Conservation (phyloP, 1,140 invertebrate genomes). For the Ladona fulva region DNA sequence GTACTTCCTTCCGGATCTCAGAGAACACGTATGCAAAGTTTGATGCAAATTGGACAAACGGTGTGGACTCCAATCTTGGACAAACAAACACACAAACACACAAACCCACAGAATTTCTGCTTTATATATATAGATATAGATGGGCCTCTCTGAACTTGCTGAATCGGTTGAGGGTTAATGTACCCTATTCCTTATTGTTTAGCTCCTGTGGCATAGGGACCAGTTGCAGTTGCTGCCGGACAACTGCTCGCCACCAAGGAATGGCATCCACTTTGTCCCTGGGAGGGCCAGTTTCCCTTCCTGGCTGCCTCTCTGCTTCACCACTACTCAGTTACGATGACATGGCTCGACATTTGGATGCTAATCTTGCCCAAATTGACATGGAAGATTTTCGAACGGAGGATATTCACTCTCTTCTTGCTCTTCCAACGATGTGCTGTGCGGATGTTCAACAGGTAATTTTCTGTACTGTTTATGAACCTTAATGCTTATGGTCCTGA, state of each 20-base stretch:
- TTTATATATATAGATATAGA: too few relatives aligned
- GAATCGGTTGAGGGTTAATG: too few relatives aligned
- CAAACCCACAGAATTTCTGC: too few relatives aligned
- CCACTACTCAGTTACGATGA: constrained; percentile 54
- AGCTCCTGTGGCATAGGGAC: background rate
- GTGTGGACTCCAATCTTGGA: too few relatives aligned
- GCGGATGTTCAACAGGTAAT: constrained; percentile 36
- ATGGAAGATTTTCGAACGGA: constrained; percentile 89
- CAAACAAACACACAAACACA: too few relatives aligned
- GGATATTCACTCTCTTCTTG: constrained; percentile 78
- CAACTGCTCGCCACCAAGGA: background rate
- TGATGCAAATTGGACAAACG: too few relatives aligned
- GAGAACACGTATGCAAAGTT: too few relatives aligned
- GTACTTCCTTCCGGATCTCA: too few relatives aligned
- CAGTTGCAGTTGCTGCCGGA: background rate
- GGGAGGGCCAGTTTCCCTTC: background rate
- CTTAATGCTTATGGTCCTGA: too few relatives aligned
- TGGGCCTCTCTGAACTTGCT: too few relatives aligned
- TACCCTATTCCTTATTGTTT: background rate
- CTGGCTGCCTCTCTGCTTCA: background rate
- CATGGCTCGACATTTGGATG: constrained; percentile 76
- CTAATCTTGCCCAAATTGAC: constrained; percentile 85
- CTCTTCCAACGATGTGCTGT: constrained; percentile 60
- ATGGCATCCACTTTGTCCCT: background rate
- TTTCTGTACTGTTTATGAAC: constrained; percentile 7